Evolutionary conservation across 2,797 vertebrate genomes (phyloP).

Genomic region (Limosa lapponica): DNA sequence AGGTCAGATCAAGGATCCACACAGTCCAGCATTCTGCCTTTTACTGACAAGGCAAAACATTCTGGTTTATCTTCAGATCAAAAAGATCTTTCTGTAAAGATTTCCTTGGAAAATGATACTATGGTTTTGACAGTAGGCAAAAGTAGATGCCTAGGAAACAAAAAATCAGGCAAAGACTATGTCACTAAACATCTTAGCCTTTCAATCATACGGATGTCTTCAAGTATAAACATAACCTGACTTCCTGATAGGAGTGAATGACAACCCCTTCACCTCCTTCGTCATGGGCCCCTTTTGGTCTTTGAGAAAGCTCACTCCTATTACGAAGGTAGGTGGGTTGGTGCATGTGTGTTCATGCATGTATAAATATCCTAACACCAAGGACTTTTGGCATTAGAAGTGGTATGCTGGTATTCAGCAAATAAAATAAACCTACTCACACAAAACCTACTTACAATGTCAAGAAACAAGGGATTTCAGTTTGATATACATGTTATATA

Average conservation of each 20-base stretch:
- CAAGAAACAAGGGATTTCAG: not conserved
- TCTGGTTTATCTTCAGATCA: not conserved
- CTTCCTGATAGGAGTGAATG: not conserved
- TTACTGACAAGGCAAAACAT: not conserved
- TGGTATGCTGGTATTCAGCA: accelerated
- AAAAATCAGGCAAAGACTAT: not conserved
- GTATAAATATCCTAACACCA: not conserved
- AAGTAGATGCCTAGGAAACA: not conserved
- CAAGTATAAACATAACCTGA: not conserved
- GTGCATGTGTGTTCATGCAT: too few relatives aligned
- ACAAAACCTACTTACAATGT: accelerated
- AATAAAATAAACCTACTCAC: not conserved
- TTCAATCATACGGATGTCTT: not conserved
- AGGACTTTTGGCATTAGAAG: not conserved
- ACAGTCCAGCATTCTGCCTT: not conserved
- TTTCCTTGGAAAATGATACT: not conserved
- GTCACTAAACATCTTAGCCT: not conserved
- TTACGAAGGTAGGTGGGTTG: not conserved
- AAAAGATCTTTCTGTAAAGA: not conserved
- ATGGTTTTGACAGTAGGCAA: not conserved
- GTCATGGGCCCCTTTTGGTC: not conserved
- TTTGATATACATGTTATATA: not conserved
- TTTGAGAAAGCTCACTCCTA: not conserved
- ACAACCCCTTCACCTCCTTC: not conserved
- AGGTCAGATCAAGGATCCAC: not conserved